These are phyloP conservation scores for Acanthochromis polyacanthus DNA, from an alignment of 2,113 vertebrate genomes.

Conservation along the genomic window DNA sequence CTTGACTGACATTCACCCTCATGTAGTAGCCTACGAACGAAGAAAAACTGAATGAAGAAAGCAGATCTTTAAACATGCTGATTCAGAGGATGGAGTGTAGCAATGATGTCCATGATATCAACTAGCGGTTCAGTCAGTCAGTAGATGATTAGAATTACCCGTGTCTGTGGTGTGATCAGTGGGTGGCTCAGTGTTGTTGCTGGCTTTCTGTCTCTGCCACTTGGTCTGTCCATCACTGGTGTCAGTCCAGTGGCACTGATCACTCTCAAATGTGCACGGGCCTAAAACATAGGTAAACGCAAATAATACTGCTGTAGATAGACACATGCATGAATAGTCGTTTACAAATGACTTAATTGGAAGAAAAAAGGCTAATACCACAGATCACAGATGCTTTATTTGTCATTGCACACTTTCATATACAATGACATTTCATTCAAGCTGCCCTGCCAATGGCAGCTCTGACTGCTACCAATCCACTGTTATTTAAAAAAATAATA, in stretches of 20 bases:
- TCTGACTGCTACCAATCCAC: no score
- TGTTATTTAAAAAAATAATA: no score
- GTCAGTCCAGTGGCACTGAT: constrained; percentile 79
- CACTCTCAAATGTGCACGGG: constrained; percentile 81
- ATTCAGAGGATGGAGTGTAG: not conserved
- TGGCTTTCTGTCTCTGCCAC: constrained; percentile 80
- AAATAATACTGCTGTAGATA: constrained; percentile 12
- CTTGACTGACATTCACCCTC: constrained; percentile 60
- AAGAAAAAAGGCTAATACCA: no score
- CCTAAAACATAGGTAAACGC: constrained; percentile 58
- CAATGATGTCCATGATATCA: not conserved
- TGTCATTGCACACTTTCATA: no score
- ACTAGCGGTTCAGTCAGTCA: not conserved
- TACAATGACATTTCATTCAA: no score
- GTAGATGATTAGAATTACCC: constrained; percentile 61
- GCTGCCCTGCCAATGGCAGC: no score
- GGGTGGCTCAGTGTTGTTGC: constrained; percentile 63
- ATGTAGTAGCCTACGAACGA: constrained; percentile 80
- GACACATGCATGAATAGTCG: no score
- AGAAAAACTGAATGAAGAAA: constrained; percentile 8
- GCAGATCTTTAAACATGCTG: not conserved
- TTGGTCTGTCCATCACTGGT: constrained; percentile 57
- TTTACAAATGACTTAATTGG: no score
- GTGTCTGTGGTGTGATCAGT: constrained; percentile 76
- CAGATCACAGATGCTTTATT: no score